A percentile compares a stretch with the other conserved stretches of the same genome.
These are phyloP conservation scores for Apamea crenata DNA, from an alignment of 2,888 invertebrate genomes.

Conservation along the genomic window DNA sequence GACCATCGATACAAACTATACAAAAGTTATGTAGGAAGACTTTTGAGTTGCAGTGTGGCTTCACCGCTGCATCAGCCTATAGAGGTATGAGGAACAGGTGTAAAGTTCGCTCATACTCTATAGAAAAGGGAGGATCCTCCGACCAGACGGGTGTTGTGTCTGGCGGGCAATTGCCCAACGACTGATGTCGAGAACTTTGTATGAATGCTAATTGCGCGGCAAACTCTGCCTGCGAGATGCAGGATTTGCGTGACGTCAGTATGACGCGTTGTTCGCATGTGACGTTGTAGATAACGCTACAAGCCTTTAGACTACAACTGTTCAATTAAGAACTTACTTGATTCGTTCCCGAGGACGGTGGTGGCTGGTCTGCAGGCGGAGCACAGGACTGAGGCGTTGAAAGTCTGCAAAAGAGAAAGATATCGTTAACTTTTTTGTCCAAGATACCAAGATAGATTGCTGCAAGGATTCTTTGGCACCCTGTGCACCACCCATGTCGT, in stretches of 20 bases:
- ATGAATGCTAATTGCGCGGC: too few species aligned
- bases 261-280: too few species aligned
- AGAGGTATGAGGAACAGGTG: too few species aligned
- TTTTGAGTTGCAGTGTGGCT: background rate
- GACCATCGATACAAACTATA: background rate
- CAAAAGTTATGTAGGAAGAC: background rate
- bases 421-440: background rate
- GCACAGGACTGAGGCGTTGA: conserved; percentile 77
- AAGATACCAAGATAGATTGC: background rate
- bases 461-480: background rate
- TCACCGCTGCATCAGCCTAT: background rate
- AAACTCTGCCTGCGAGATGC: too few species aligned
- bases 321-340: conserved; percentile 55
- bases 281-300: too few species aligned
- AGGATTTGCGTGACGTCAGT: too few species aligned
- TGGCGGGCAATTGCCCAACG: too few species aligned
- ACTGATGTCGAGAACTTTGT: too few species aligned
- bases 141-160: too few species aligned
- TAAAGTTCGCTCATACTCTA: too few species aligned
- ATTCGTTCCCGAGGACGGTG: conserved; percentile 43
- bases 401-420: conserved; percentile 72
- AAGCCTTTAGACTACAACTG: too few species aligned
- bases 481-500: background rate
- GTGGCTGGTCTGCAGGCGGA: conserved; percentile 73
- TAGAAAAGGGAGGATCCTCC: too few species aligned